Conservation (phyloP, 2,797 vertebrate species). For the Tokudaia tokunoshimensis region DNA sequence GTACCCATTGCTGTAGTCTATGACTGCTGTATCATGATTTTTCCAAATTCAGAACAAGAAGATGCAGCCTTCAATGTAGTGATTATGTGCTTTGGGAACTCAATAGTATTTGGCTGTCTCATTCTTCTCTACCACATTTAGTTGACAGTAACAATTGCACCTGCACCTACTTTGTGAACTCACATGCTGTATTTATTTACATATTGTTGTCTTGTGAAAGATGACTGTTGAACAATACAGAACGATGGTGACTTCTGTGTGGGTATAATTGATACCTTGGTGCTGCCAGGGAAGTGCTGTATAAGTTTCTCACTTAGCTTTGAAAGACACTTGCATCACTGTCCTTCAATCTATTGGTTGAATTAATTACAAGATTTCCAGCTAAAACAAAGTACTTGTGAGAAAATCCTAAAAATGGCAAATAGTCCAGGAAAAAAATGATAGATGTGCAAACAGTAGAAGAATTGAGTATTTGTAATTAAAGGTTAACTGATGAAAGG, state of each 20-base stretch:
- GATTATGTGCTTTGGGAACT: not conserved
- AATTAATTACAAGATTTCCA: not conserved
- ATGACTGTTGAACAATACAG: not conserved
- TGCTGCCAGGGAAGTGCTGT: not conserved
- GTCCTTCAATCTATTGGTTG: not conserved
- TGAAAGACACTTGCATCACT: not conserved
- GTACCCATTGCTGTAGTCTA: not conserved
- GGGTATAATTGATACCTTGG: not conserved
- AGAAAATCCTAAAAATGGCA: not conserved
- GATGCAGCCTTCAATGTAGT: not conserved
- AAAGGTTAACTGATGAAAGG: not conserved
- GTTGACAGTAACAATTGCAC: not conserved
- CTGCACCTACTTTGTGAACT: not conserved
- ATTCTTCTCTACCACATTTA: not conserved
- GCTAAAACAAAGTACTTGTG: not conserved
- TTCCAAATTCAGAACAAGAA: not conserved
- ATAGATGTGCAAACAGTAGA: not conserved
- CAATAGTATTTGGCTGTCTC: not conserved
- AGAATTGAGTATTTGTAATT: not conserved
- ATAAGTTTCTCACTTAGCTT: not conserved
- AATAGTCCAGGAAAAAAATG: not conserved
- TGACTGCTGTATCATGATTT: not conserved
- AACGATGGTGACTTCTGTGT: not conserved
- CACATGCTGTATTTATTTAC: not conserved
- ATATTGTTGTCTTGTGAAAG: not conserved